Conservation (phyloP, 2,797 vertebrate species). For the Hippopotamyrus pictus region DNA sequence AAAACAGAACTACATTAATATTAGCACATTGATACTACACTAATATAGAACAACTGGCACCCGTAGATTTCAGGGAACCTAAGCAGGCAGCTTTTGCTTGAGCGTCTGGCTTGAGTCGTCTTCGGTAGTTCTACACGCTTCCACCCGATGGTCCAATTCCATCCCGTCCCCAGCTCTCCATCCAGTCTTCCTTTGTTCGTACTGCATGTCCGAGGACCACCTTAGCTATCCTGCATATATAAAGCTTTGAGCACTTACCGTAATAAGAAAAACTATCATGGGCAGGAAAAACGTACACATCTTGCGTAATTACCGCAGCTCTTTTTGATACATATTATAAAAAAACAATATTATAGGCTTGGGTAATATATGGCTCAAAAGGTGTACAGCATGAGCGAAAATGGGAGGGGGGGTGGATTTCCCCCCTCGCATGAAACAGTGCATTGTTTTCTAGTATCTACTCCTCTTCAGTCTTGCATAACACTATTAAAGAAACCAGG, state of each 20-base stretch:
- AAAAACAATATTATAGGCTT: slow-evolving; percentile 37
- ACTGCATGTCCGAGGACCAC: slow-evolving; percentile 11
- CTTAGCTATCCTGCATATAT: slow-evolving; percentile 44
- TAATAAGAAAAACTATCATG: slow-evolving; percentile 57
- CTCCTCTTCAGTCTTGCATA: slow-evolving; percentile 20
- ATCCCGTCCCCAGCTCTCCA: slow-evolving; percentile 5
- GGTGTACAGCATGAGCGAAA: slow-evolving; percentile 32
- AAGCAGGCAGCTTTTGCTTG: not conserved
- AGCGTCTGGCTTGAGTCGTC: slow-evolving; percentile 7
- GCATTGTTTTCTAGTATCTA: not conserved
- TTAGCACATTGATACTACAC: slow-evolving; percentile 31
- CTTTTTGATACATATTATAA: slow-evolving; percentile 34
- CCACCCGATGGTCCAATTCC: not conserved
- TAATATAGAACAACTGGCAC: not conserved
- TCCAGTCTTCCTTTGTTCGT: slow-evolving; percentile 2
- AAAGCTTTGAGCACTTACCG: slow-evolving; percentile 51
- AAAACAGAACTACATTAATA: slow-evolving; percentile 15
- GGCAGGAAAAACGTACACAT: slow-evolving; percentile 43
- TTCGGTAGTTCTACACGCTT: slow-evolving; percentile 12
- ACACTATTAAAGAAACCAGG: slow-evolving; percentile 44
- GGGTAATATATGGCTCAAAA: slow-evolving; percentile 45
- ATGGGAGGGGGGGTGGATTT: not conserved
- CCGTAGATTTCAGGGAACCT: not conserved
- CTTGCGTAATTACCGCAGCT: slow-evolving; percentile 40
- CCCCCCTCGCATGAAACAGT: not conserved